These are phyloP conservation scores for Leptopilina drosophilae DNA, from an alignment of 2,888 invertebrate genomes.

Conservation along the genomic window DNA sequence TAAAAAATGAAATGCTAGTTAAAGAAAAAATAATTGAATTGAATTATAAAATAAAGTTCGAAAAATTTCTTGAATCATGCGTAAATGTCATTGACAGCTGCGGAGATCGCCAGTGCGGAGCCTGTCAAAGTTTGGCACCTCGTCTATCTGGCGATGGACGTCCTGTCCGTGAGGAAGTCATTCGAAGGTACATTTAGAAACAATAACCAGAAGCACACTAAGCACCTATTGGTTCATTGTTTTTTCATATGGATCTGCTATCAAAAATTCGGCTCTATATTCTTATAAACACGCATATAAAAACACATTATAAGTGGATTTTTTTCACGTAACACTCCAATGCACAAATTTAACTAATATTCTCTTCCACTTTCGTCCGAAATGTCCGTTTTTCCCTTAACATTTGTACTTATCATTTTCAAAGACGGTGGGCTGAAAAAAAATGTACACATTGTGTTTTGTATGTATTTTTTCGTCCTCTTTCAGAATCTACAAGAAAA, in stretches of 20 bases:
- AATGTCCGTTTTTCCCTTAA: too few species aligned
- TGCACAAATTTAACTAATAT: neutral
- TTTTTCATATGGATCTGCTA: slow-evolving; percentile 23
- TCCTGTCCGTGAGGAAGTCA: slow-evolving; percentile 72
- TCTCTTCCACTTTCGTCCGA: slow-evolving; percentile 9
- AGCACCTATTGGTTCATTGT: slow-evolving; percentile 46
- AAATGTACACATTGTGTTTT: too few species aligned
- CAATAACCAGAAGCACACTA: slow-evolving; percentile 57
- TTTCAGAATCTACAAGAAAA: too few species aligned
- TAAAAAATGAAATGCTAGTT: neutral
- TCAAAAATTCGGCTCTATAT: neutral
- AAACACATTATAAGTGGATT: too few species aligned
- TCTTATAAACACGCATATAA: slow-evolving; percentile 23
- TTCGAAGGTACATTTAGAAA: slow-evolving; percentile 72
- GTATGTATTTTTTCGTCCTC: too few species aligned
- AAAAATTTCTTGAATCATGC: slow-evolving; percentile 68
- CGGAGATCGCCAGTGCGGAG: slow-evolving; percentile 74
- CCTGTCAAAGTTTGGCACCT: slow-evolving; percentile 74
- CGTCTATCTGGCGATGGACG: slow-evolving; percentile 74
- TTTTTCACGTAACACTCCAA: too few species aligned
- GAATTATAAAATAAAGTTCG: slow-evolving; percentile 38
- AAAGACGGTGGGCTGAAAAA: too few species aligned
- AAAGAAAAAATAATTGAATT: slow-evolving; percentile 19
- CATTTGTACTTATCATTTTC: too few species aligned
- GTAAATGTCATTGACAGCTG: slow-evolving; percentile 73